Conservation (phyloP, 2,113 vertebrate species). For the Elephas maximus region DNA sequence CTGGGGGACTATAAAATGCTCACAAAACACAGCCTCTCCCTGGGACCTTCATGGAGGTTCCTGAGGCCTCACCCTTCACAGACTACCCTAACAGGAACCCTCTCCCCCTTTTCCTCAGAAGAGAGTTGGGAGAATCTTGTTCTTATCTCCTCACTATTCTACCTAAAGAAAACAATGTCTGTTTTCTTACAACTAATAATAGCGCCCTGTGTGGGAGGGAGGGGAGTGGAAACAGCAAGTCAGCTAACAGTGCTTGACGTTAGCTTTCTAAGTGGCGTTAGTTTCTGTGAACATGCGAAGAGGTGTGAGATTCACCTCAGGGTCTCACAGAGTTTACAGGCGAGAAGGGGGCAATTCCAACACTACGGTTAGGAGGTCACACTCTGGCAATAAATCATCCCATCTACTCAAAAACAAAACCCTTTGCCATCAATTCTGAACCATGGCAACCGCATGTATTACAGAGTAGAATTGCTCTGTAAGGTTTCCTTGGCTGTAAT, state of each 20-base stretch:
- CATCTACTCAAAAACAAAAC: not conserved
- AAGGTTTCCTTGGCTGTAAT: not conserved
- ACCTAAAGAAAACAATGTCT: not conserved
- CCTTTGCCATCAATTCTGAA: not conserved
- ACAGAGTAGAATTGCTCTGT: not conserved
- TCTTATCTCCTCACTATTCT: not conserved
- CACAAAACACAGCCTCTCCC: not conserved
- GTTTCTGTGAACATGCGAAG: not conserved
- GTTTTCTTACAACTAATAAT: not conserved
- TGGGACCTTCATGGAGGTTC: not conserved
- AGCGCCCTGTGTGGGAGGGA: not conserved
- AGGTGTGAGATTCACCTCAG: fast-evolving
- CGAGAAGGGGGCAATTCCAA: not conserved
- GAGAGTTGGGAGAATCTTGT: not conserved
- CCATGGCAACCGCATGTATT: not conserved
- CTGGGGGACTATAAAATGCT: not conserved
- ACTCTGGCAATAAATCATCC: conserved; percentile 6
- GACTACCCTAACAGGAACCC: fast-evolving
- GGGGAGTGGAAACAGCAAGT: not conserved
- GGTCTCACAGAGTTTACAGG: not conserved
- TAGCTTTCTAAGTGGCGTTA: not conserved
- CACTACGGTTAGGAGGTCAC: not conserved
- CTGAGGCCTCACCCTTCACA: not conserved
- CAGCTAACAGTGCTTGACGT: not conserved
- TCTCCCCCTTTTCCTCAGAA: not conserved